Evolutionary conservation across 2,888 invertebrate genomes (phyloP).

Genomic region (Pammene aurita): DNA sequence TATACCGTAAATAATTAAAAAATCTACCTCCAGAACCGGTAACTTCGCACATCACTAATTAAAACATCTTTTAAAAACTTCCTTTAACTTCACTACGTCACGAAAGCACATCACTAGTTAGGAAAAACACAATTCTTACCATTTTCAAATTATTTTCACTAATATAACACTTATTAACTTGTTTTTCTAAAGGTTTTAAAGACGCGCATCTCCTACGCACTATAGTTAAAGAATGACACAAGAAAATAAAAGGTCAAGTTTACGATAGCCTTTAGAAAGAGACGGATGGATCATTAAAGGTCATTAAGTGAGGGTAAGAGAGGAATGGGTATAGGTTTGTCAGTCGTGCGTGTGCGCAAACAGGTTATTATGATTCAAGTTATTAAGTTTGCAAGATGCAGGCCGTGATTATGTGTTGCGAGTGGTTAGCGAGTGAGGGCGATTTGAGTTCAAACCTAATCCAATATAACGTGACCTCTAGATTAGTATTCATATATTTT

Average conservation of each 20-base stretch:
- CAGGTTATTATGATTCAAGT: constrained; percentile 36
- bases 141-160: constrained; percentile 28
- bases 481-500: too few species aligned
- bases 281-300: constrained; percentile 43
- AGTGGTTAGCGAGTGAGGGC: neutral
- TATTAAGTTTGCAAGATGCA: constrained; percentile 35
- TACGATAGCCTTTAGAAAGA: constrained; percentile 61
- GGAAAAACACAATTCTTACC: constrained; percentile 46
- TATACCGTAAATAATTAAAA: constrained; percentile 31
- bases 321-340: constrained; percentile 13
- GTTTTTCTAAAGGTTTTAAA: constrained; percentile 46
- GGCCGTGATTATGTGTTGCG: neutral
- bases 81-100: constrained; percentile 42
- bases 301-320: constrained; percentile 2
- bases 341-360: constrained; percentile 33
- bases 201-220: constrained; percentile 56
- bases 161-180: constrained; percentile 52
- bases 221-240: constrained; percentile 63
- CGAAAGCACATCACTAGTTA: constrained; percentile 41
- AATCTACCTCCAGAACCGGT: constrained; percentile 35
- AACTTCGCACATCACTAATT: constrained; percentile 27
- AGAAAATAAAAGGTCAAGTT: constrained; percentile 73
- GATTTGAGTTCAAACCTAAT: neutral
- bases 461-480: neutral
- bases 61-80: constrained; percentile 20